A percentile compares a stretch with the other conserved stretches of the same genome.
phyloP scores from a whole-genome alignment of 2,797 vertebrate genomes.

The Anas flavirostris region DNA sequence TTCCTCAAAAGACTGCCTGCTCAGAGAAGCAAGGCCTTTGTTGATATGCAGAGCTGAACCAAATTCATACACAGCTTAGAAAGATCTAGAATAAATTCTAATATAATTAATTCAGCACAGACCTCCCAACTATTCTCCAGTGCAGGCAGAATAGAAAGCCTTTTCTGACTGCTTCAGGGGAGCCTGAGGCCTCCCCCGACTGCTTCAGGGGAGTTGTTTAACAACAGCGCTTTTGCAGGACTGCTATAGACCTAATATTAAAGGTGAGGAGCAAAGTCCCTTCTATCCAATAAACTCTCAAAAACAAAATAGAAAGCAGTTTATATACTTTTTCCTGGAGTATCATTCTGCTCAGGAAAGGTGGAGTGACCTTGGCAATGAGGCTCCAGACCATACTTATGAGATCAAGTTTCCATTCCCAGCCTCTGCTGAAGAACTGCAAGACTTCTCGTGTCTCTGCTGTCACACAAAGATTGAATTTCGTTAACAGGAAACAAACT shows the following conservation, averaged over 20 bases:
- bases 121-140: not conserved
- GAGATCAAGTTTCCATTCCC: conserved; percentile 30
- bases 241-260: not conserved
- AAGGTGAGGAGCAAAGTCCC: not conserved
- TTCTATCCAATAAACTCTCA: not conserved
- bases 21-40: not conserved
- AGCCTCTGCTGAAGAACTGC: conserved; percentile 11
- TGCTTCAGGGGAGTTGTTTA: not conserved
- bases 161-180: not conserved
- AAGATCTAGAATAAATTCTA: not conserved
- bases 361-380: conserved; percentile 26
- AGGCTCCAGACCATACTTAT: not conserved
- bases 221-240: not conserved
- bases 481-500: conserved; percentile 64
- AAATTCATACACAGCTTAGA: not conserved
- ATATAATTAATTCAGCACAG: not conserved
- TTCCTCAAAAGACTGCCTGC: not conserved
- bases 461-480: conserved; percentile 44
- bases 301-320: not conserved
- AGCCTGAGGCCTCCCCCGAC: not conserved
- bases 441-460: conserved; percentile 22
- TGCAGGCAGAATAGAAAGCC: not conserved
- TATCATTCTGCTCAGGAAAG: not conserved
- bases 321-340: not conserved
- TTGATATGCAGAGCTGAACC: not conserved